Percentiles rank a stretch among this genome's conserved stretches.
Evolutionary conservation across 2,888 invertebrate genomes (phyloP).

Genomic region (Sminthurides aquaticus): DNA sequence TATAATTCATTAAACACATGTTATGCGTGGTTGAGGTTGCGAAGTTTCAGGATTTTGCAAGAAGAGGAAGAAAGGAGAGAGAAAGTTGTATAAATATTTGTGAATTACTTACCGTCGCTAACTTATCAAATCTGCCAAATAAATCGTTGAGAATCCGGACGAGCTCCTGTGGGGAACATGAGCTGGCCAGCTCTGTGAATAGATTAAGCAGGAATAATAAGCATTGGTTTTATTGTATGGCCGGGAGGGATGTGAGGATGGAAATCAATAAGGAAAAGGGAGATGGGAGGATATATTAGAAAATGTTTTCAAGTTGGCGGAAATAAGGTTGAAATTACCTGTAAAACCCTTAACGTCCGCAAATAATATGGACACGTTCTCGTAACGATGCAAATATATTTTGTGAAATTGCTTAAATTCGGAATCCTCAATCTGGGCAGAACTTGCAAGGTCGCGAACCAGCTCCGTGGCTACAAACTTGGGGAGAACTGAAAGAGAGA

Average conservation of each 20-base stretch:
- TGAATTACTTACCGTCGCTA: slow-evolving; percentile 63
- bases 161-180: slow-evolving; percentile 79
- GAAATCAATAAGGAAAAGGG: too few relatives aligned
- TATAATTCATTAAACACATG: too few relatives aligned
- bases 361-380: slow-evolving; percentile 90
- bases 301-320: background rate
- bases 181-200: slow-evolving; percentile 70
- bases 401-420: slow-evolving; percentile 83
- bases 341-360: slow-evolving; percentile 94
- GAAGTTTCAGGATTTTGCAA: background rate
- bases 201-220: slow-evolving; percentile 37
- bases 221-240: too few relatives aligned
- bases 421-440: slow-evolving; percentile 54
- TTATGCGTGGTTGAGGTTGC: too few relatives aligned
- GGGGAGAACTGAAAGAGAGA: slow-evolving; percentile 85
- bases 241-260: too few relatives aligned
- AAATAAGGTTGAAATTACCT: too few relatives aligned
- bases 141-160: slow-evolving; percentile 82
- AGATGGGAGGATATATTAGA: too few relatives aligned
- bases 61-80: background rate
- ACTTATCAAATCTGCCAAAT: slow-evolving; percentile 82
- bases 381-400: slow-evolving; percentile 77
- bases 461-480: slow-evolving; percentile 90
- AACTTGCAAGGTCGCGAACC: slow-evolving; percentile 74
- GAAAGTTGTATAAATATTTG: too few relatives aligned